Evolutionary conservation across 1,140 invertebrate genomes (phyloP).

Genomic region (Magallana angulata): DNA sequence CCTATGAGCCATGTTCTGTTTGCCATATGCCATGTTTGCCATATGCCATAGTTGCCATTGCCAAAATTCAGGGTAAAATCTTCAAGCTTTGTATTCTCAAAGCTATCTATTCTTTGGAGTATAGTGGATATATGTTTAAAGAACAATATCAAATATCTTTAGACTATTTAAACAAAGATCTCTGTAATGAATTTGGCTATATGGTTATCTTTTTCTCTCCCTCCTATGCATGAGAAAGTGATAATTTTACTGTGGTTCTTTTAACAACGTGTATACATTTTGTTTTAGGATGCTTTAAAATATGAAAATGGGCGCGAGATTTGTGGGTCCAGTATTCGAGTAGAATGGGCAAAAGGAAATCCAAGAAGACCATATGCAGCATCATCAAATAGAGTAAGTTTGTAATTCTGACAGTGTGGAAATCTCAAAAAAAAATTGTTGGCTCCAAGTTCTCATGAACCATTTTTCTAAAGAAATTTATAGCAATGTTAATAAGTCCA

Average conservation of each 20-base stretch:
- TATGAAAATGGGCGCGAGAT: constrained; percentile 81
- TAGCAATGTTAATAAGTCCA: too few species aligned
- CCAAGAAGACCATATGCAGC: constrained; percentile 68
- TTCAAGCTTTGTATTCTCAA: constrained; percentile 33
- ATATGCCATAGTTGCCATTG: constrained; percentile 20
- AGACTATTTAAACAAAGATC: neutral
- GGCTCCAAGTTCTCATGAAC: too few species aligned
- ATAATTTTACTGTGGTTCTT: neutral
- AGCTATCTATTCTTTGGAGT: constrained; percentile 23
- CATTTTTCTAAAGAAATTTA: too few species aligned
- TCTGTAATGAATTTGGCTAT: neutral
- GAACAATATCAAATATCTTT: neutral
- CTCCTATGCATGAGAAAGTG: constrained; percentile 7
- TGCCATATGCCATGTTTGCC: constrained; percentile 32
- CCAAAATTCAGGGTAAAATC: constrained; percentile 29
- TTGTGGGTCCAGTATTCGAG: constrained; percentile 79
- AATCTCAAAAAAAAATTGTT: too few species aligned
- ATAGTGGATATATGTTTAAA: neutral
- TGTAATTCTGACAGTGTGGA: too few species aligned
- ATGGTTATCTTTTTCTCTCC: constrained; percentile 12
- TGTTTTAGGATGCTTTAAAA: constrained; percentile 79
- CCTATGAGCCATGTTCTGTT: constrained; percentile 37
- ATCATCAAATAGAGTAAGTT: neutral
- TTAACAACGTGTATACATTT: neutral
- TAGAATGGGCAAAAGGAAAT: constrained; percentile 80